Conservation (phyloP, 37 sponge, comb jelly and placozoan species). For the Mnemiopsis leidyi region DNA sequence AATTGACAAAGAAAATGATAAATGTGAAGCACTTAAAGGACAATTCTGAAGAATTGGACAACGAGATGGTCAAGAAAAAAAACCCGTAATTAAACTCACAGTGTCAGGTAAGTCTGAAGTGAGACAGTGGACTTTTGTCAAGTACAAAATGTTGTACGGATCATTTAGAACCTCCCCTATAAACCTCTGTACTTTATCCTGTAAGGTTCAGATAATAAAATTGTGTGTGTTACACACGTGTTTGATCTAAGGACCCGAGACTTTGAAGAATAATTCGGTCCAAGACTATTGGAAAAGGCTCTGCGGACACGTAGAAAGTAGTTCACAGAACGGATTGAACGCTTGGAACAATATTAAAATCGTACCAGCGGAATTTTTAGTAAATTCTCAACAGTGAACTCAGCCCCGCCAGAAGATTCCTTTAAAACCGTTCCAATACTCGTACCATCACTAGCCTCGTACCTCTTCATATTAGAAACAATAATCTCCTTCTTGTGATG, state of each 20-base stretch:
- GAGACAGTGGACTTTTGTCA: not conserved
- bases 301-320: too few relatives aligned
- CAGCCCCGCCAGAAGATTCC: not conserved
- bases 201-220: not conserved
- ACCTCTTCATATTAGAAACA: not conserved
- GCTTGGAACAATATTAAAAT: too few relatives aligned
- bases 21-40: too few relatives aligned
- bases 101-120: not conserved
- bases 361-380: not conserved
- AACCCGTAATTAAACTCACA: not conserved
- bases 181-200: conserved; percentile 3
- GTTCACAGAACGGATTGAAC: too few relatives aligned
- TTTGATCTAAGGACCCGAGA: too few relatives aligned
- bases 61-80: too few relatives aligned
- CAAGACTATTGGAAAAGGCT: too few relatives aligned
- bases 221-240: not conserved
- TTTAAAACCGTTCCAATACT: not conserved
- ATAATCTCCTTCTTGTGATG: conserved; percentile 1
- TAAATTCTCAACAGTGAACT: conserved; percentile 1
- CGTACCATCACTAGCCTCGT: not conserved
- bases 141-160: conserved; percentile 24
- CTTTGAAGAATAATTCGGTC: too few relatives aligned
- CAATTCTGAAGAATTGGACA: too few relatives aligned
- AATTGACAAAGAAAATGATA: too few relatives aligned
- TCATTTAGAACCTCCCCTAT: not conserved